Conservation (phyloP, 2,113 vertebrate species). For the Patagioenas fasciata region DNA sequence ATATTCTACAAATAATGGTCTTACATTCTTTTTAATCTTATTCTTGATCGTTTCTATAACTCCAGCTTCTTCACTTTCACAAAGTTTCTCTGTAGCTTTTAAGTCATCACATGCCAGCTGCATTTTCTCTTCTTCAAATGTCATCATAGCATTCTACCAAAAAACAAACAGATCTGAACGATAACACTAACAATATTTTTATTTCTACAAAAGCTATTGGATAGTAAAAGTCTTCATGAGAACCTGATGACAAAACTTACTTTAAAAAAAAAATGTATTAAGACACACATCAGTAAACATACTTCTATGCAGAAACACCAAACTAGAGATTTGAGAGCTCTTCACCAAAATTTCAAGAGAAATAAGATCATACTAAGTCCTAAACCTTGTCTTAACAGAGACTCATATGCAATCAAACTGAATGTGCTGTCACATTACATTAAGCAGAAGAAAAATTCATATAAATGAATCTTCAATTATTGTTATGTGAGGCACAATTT, state of each 20-base stretch:
- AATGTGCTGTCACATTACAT: background rate
- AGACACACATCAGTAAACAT: background rate
- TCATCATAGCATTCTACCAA: slow-evolving; percentile 97
- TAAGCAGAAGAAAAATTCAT: background rate
- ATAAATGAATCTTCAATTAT: background rate
- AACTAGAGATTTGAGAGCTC: background rate
- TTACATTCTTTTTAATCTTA: slow-evolving; percentile 97
- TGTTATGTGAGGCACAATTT: background rate
- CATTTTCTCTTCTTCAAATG: slow-evolving; percentile 99
- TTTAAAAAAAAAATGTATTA: background rate
- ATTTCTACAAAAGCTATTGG: background rate
- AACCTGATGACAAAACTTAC: background rate
- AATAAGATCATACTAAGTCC: background rate
- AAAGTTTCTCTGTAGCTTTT: slow-evolving; percentile 94
- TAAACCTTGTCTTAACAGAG: background rate
- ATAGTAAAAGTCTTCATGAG: background rate
- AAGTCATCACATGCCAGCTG: slow-evolving; percentile 95
- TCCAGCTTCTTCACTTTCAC: slow-evolving; percentile 92
- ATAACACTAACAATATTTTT: background rate
- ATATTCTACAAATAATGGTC: slow-evolving; percentile 29
- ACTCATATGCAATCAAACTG: background rate
- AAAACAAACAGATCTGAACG: background rate
- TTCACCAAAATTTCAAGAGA: background rate
- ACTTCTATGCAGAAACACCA: background rate
- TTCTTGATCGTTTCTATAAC: slow-evolving; percentile 98